Base-by-base conservation (phyloP, 2,888 invertebrate genomes). In the Antheraea yamamai region DNA sequence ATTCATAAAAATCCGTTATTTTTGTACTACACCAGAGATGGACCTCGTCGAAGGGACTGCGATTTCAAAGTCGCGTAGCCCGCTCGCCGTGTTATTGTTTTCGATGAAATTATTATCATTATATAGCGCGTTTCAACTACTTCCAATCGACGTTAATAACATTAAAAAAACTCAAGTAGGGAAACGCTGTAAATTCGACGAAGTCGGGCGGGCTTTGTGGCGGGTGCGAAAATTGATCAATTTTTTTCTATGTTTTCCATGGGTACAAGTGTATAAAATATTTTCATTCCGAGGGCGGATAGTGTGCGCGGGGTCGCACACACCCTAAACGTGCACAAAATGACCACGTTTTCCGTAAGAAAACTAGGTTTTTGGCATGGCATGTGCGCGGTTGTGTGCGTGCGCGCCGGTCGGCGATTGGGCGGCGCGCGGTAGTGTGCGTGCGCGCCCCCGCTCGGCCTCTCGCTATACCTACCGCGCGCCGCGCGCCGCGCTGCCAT, bases 241-340 rank as follows among this genome's bases (percentile, higher is more conserved):
- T 91, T 94, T 93, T 91, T 93, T 91, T 86, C 79, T 76, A 77
- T 77, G 75, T 75, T 81, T 87, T 88, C 78, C 74, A 75, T 47
- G 52, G 73, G 61, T 76, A 77, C 76, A 61, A 64, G 26, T 23
- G 55, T 26, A 4, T 18, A n/a, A 70, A 77, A 76, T 74, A 79
- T 79, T 75, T 74, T 76, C 51, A 78, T 75, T 79, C 73, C 74
- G 78, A 77, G 79, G 77, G 82, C 80, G 77, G 85, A 81, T 81
- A 79, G 78, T 72, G 73, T 93, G 94, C 93, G 94, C 93, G 91
- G 84, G 89, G 87, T 81, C 80, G 80, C 76, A 76, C 83, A 83
- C 81, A 84, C 86, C 87, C 86, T 92, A 91, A 94, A 93, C 85
- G 79, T 91, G 84, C 88, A 90, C 88, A 93, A 90, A 92, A 93